phyloP scores from a whole-genome alignment of 1,140 invertebrate genomes.

The Sycophaga agraensis region DNA sequence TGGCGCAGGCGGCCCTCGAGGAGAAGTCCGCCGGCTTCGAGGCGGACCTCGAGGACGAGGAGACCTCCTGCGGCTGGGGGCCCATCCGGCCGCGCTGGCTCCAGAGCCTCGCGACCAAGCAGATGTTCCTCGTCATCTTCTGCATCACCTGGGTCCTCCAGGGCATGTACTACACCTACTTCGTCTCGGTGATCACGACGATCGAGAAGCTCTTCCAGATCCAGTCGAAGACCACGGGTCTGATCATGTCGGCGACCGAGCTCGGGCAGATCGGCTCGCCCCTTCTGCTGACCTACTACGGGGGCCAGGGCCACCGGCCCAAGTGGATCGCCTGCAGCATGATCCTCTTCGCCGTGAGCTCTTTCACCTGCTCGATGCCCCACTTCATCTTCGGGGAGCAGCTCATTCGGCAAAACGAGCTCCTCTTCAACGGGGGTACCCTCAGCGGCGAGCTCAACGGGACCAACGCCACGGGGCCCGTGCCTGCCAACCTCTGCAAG shows the following conservation, averaged over 20 bases:
- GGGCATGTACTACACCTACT: conserved; percentile 94
- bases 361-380: conserved; percentile 83
- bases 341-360: conserved; percentile 83
- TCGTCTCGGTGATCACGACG: conserved; percentile 94
- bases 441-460: conserved; percentile 32
- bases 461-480: conserved; percentile 42
- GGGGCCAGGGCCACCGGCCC: conserved; percentile 90
- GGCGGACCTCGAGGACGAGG: conserved; percentile 55
- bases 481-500: conserved; percentile 53
- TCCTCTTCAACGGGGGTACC: conserved; percentile 55
- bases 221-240: conserved; percentile 90
- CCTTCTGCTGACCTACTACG: conserved; percentile 88
- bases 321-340: conserved; percentile 95
- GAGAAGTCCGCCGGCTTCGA: conserved; percentile 46
- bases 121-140: conserved; percentile 85
- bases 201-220: conserved; percentile 96
- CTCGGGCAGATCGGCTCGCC: conserved; percentile 91
- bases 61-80: conserved; percentile 70
- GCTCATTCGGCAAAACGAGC: conserved; percentile 67
- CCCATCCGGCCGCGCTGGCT: conserved; percentile 70
- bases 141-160: conserved; percentile 87
- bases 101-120: conserved; percentile 81
- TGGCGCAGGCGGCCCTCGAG: conserved; percentile 36
- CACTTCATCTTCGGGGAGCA: conserved; percentile 79
- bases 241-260: conserved; percentile 91